Conservation (phyloP, 2,888 invertebrate species). For the Chouioia cunea region DNA sequence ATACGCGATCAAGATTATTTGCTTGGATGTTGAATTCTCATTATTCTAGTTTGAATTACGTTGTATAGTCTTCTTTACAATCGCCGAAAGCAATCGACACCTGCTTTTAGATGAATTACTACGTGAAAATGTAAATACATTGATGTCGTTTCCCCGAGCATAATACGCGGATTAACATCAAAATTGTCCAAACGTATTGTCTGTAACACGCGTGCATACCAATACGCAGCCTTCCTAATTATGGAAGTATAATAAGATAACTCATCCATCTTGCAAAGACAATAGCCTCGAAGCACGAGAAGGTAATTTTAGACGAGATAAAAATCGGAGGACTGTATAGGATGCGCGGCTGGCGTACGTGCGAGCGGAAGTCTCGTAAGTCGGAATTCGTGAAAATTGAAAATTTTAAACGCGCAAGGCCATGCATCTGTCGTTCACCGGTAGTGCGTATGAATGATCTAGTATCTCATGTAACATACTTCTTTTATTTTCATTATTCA, state of each 20-base stretch:
- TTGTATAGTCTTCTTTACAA: no score
- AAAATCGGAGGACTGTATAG: slow-evolving; percentile 6
- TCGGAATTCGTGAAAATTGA: slow-evolving; percentile 26
- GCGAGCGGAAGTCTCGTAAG: slow-evolving; percentile 26
- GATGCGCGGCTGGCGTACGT: background rate
- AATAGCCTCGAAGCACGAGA: no score
- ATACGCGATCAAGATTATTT: no score
- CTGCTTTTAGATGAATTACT: no score
- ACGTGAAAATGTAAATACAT: background rate
- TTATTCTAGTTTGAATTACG: no score
- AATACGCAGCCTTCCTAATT: no score
- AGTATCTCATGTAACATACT: background rate
- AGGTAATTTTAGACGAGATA: slow-evolving; percentile 23
- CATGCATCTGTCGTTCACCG: slow-evolving; percentile 10
- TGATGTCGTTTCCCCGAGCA: background rate
- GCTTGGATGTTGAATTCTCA: no score
- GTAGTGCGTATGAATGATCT: slow-evolving; percentile 7
- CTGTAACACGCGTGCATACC: background rate
- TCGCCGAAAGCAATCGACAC: no score
- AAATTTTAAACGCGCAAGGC: slow-evolving; percentile 14
- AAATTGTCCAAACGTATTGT: slow-evolving; percentile 13
- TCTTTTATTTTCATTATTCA: no score
- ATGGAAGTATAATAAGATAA: no score
- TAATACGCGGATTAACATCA: slow-evolving; percentile 12
- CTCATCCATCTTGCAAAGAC: no score